Evolutionary conservation across 2,113 vertebrate genomes (phyloP), one percentile per base, ranked within the genome.

Genomic region (Taxidea taxus): DNA sequence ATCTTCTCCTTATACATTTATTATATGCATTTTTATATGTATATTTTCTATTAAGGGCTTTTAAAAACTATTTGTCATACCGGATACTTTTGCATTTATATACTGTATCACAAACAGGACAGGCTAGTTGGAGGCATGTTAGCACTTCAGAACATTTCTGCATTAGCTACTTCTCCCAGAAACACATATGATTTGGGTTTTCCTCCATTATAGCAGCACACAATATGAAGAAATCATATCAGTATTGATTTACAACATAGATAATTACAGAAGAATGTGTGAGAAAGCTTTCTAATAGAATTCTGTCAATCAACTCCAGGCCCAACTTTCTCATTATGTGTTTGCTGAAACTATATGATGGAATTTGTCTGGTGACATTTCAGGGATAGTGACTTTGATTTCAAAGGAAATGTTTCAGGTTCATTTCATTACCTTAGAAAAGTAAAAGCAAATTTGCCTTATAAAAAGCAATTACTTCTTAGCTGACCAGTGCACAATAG

Each of bases 391-490:
- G 98, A 99, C 98, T 99, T 99, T 98, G 98, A 99, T 98, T 99
- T 99, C 98, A 97, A 98, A 99, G 98, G 99, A 99, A 99, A 99
- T 99, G 99, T 99, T 99, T 99, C 98, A 98, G 99, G 99, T 99
- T 99, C 99, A 99, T 99, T 99, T 99, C 99, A 99, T 99, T 99
- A 99, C 99, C 99, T 99, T 98, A 96, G 98, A 99, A 99, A 99
- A 99, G 99, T 99, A 99, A 99, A 99, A 99, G 99, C 99, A 99
- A 99, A 99, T 99, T 99, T 99, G 99, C 98, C 99, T 99, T 99
- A 99, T 99, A 99, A 99, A 99, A 99, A 99, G 99, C 99, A 99
- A 99, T 99, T 99, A 99, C 99, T 99, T 98, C 98, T 98, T 99
- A 98, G 99, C 99, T 99, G 99, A 99, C 99, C 99, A 99, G 99